Percentiles rank a stretch among this genome's conserved stretches.
Conservation (phyloP, 2,797 vertebrate species). For the Ammospiza maritima region DNA sequence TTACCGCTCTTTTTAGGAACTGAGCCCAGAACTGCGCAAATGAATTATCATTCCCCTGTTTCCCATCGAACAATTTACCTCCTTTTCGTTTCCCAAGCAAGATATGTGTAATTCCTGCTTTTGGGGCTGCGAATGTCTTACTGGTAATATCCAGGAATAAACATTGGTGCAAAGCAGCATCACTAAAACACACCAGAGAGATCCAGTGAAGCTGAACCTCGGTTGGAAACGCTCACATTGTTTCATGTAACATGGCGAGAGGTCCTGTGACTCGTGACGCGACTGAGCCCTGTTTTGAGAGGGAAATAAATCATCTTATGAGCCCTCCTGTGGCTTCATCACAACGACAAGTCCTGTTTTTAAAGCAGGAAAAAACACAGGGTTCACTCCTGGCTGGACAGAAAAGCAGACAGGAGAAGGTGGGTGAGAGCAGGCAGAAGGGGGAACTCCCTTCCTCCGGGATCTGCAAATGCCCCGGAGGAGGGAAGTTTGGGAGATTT, state of each 20-base stretch:
- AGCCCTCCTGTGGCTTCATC: neutral
- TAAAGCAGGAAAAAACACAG: neutral
- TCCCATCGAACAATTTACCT: neutral
- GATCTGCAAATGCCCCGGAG: neutral
- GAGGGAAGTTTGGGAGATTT: neutral
- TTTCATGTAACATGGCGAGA: neutral
- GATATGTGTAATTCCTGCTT: accelerated
- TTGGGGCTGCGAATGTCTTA: neutral
- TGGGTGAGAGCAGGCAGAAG: neutral
- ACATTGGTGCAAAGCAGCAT: neutral
- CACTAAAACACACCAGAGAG: neutral
- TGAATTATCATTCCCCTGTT: neutral
- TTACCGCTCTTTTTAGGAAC: neutral
- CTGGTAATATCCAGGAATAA: neutral
- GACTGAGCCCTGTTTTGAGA: neutral
- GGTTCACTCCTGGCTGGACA: neutral
- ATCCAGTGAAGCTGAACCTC: neutral
- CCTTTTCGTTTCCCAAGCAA: neutral
- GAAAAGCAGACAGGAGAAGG: neutral
- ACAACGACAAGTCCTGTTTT: neutral
- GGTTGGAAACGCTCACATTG: neutral
- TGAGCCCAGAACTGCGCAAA: neutral
- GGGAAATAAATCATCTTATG: neutral
- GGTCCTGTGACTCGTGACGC: neutral
- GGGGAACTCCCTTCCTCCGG: neutral